Evolutionary conservation across 2,797 vertebrate genomes (phyloP), one percentile per base, ranked within the genome.

Genomic region (Neosilurus mollespiculum): DNA sequence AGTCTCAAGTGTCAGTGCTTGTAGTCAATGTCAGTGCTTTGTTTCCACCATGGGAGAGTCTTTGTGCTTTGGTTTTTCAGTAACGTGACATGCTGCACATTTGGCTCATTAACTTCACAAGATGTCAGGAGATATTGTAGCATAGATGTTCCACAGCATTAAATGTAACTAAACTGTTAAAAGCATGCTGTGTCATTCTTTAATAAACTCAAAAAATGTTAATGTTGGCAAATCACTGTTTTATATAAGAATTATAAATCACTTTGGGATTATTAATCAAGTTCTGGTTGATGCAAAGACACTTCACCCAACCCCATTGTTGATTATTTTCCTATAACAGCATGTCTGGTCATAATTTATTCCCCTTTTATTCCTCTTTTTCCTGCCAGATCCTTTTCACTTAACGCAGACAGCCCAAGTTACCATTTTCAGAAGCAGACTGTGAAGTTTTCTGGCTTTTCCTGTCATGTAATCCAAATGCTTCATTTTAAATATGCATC

Each of bases 361-460:
- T 64, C 59, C 76, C 37, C 22, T 64, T 16, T 78, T 78, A 64
- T 78, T 78, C 37, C 1, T 78, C 15, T 82, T 70, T 20, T 81
- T 58, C 78, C 70, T 84, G 84, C 85, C 84, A 87, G 30, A 77
- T 84, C 70, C 72, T 73, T 85, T 89, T 87, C 87, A 30, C 65
- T 80, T 62, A 43, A 70, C 62, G 73, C 49, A 83, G 78, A 82
- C 61, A 8, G 75, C 81, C 78, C 67, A 22, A 80, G 22, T 62
- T 71, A 51, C 73, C 65, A 2, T 66, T 79, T 82, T 82, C 71
- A 64, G 66, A 53, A 64, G 75, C 81, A 80, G 78, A 20, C 78
- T 37, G 49, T 75, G 72, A 77, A 78, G 75, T 66, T 79, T 66
- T 70, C 65, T 59, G n/a, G 51, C 78, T 85, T 69, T 80, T 85